Conservation (phyloP, 2,797 vertebrate genomes). For the Epinephelus coioides region DNA sequence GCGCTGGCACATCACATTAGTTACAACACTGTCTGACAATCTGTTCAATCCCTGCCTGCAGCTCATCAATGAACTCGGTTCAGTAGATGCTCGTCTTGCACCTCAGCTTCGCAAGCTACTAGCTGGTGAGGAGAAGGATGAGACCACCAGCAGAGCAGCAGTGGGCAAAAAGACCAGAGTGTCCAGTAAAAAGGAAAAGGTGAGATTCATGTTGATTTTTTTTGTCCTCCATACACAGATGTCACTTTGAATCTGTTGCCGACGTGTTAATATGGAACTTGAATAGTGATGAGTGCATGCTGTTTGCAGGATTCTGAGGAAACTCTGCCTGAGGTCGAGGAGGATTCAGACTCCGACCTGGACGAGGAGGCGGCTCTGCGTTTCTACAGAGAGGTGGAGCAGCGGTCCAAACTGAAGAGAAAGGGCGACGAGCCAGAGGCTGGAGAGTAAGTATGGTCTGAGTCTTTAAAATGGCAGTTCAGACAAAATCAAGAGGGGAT, state of each 20-base stretch:
- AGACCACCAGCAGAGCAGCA: slow-evolving; percentile 33
- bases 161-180: slow-evolving; percentile 69
- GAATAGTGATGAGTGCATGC: background rate
- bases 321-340: slow-evolving; percentile 36
- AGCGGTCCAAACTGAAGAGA: slow-evolving; percentile 88
- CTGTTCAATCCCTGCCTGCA: slow-evolving; percentile 49
- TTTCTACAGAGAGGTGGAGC: slow-evolving; percentile 88
- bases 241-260: slow-evolving; percentile 1
- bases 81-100: slow-evolving; percentile 88
- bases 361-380: slow-evolving; percentile 89
- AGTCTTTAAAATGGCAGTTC: background rate
- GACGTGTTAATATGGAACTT: background rate
- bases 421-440: slow-evolving; percentile 75
- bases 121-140: slow-evolving; percentile 64
- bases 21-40: background rate
- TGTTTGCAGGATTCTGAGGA: slow-evolving; percentile 67
- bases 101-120: slow-evolving; percentile 88
- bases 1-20: too few relatives aligned
- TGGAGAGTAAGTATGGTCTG: slow-evolving; percentile 71
- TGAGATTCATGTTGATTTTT: slow-evolving; percentile 22
- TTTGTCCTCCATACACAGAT: background rate
- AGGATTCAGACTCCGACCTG: slow-evolving; percentile 76
- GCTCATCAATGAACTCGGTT: slow-evolving; percentile 91
- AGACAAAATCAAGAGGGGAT: background rate
- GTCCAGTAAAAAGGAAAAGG: slow-evolving; percentile 72